A percentile compares a stretch with the other conserved stretches of the same genome.
Evolutionary conservation across 2,797 vertebrate genomes (phyloP).

Genomic region (Florisuga fusca): DNA sequence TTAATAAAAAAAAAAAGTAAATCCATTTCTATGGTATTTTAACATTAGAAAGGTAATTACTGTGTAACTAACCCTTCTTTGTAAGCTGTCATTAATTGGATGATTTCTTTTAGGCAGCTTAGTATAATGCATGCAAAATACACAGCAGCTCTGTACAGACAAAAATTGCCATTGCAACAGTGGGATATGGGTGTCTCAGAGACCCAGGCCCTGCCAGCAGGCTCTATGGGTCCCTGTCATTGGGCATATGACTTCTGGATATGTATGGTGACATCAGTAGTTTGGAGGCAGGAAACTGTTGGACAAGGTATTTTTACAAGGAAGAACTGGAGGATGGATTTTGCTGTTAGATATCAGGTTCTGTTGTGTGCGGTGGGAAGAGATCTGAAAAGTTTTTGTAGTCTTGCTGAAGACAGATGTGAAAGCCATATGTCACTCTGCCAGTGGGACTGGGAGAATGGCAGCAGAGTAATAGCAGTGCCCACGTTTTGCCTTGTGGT

Average conservation of each 20-base stretch:
- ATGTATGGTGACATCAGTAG: fast-evolving
- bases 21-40: constrained; percentile 44
- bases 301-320: not conserved
- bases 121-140: constrained; percentile 53
- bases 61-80: not conserved
- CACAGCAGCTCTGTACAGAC: not conserved
- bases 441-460: not conserved
- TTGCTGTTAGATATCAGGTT: not conserved
- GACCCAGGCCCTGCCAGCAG: not conserved
- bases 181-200: not conserved
- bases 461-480: not conserved
- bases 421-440: not conserved
- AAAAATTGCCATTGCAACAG: not conserved
- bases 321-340: not conserved
- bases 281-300: not conserved
- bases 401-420: not conserved
- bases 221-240: not conserved
- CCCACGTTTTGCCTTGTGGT: not conserved
- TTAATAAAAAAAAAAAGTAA: constrained; percentile 24
- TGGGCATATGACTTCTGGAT: not conserved
- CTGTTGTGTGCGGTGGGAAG: not conserved
- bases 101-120: constrained; percentile 60
- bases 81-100: constrained; percentile 60
- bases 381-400: not conserved
- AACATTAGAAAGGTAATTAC: constrained; percentile 43